phyloP scores from a whole-genome alignment of 2,888 invertebrate species.

The Lissocephala sabroskyi region DNA sequence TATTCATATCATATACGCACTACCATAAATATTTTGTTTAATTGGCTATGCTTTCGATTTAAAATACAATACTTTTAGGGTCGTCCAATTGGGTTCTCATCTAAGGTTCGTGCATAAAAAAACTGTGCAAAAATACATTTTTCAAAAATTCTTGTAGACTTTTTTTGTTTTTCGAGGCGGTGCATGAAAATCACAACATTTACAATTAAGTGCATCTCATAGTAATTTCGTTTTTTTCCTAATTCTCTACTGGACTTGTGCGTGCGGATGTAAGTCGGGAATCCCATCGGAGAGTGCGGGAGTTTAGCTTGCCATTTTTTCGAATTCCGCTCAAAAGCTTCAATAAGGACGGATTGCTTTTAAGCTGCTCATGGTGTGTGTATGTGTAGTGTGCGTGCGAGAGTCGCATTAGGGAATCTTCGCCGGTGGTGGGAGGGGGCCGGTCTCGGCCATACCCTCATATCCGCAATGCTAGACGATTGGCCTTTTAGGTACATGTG shows the following conservation, averaged over 20 bases:
- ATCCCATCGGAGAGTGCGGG: slow-evolving; percentile 15
- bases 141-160: slow-evolving; percentile 35
- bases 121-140: slow-evolving; percentile 59
- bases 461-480: too few relatives aligned
- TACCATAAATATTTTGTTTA: slow-evolving; percentile 3
- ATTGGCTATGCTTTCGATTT: slow-evolving; percentile 5
- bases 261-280: background rate
- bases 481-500: slow-evolving; percentile 60
- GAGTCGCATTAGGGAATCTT: too few relatives aligned
- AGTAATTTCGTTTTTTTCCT: slow-evolving; percentile 10
- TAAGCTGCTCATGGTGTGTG: slow-evolving; percentile 32
- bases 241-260: background rate
- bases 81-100: too few relatives aligned
- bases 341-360: slow-evolving; percentile 52
- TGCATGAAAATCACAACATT: slow-evolving; percentile 62
- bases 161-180: slow-evolving; percentile 56
- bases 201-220: slow-evolving; percentile 51
- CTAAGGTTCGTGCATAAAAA: slow-evolving; percentile 42
- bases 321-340: slow-evolving; percentile 55
- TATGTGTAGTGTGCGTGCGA: slow-evolving; percentile 13
- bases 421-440: too few relatives aligned
- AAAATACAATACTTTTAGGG: slow-evolving; percentile 2
- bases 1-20: background rate
- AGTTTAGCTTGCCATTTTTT: too few relatives aligned
- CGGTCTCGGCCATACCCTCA: too few relatives aligned